Base-by-base conservation (phyloP, 2,888 invertebrate species). In the Drosophila rubida region DNA sequence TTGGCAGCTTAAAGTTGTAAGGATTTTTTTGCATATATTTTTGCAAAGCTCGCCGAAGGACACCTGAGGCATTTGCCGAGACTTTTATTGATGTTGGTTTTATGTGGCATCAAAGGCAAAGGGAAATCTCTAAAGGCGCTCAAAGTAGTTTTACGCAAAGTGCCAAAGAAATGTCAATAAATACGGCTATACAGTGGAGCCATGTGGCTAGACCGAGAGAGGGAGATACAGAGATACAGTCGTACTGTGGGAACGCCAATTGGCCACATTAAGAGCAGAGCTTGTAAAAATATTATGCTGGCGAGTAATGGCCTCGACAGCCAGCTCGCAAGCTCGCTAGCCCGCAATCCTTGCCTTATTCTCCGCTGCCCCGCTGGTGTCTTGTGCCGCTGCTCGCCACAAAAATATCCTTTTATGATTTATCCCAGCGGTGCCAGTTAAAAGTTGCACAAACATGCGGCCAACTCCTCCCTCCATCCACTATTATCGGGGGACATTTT, bases 361-460 rank as follows among this genome's bases (percentile, higher is more conserved):
- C 5, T 37, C 4, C 9, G 16, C 16, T 44, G 44, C 30, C 35
- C 25, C 27, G 22, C 54, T 44, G 42, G 54, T 68, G 51, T 48
- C 50, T 37, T 25, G 23, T 27, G 45, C 51, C 37, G 39, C 14
- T 30, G 64, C 49, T 54, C 42, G 70, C 76, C 75, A 74, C 65
- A 69, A 68, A 77, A 83, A 73, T 80, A 80, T 75, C 69, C 75
- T 77, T 80, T 83, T 86, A 86, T 83, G 83, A 83, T 83, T 82
- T 83, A 71, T 75, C 84, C 87, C 87, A 80, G 68, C 67, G 84
- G 87, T 83, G 84, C 75, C 68, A 73, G 83, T 77, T 82, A 78
- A 80, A 78, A 75, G 83, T 78, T 78, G 65, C 68, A 67, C 74
- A 76, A 79, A 76, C 71, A 76, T 75, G 67, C 68, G 65, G 59